Percentiles rank a stretch among this genome's conserved stretches.
These are phyloP conservation scores for Mirounga angustirostris DNA, from an alignment of 2,113 vertebrate genomes.

Conservation along the genomic window DNA sequence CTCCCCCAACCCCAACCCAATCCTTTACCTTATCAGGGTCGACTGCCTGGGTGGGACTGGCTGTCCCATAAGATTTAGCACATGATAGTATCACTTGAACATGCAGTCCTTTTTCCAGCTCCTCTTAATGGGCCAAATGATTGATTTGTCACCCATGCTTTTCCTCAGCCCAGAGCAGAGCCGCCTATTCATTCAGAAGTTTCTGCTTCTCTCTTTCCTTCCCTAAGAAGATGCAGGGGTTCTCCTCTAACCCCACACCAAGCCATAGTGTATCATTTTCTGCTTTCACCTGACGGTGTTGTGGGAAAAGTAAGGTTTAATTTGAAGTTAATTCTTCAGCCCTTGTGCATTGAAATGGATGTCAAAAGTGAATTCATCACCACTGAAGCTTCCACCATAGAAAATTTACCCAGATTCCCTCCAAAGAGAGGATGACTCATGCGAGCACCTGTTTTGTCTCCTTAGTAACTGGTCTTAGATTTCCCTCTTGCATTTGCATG, in stretches of 20 bases:
- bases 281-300: conserved; percentile 52
- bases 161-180: background rate
- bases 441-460: conserved; percentile 87
- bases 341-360: conserved; percentile 60
- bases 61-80: conserved; percentile 53
- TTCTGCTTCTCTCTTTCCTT: background rate
- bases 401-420: conserved; percentile 80
- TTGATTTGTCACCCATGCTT: conserved; percentile 16
- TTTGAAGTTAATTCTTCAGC: conserved; percentile 73
- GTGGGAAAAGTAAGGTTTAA: conserved; percentile 13
- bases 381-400: conserved; percentile 64
- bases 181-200: background rate
- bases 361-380: conserved; percentile 74
- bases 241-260: background rate
- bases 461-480: conserved; percentile 88
- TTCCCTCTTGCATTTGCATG: conserved; percentile 83
- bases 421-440: conserved; percentile 84
- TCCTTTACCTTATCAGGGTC: conserved; percentile 58
- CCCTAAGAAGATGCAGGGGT: background rate
- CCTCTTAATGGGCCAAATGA: conserved; percentile 1
- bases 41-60: background rate
- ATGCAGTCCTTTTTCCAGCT: conserved; percentile 18
- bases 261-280: background rate
- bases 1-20: background rate
- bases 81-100: conserved; percentile 46